These are phyloP conservation scores for Natrix natrix DNA, from an alignment of 2,797 vertebrate genomes.

Conservation along the genomic window DNA sequence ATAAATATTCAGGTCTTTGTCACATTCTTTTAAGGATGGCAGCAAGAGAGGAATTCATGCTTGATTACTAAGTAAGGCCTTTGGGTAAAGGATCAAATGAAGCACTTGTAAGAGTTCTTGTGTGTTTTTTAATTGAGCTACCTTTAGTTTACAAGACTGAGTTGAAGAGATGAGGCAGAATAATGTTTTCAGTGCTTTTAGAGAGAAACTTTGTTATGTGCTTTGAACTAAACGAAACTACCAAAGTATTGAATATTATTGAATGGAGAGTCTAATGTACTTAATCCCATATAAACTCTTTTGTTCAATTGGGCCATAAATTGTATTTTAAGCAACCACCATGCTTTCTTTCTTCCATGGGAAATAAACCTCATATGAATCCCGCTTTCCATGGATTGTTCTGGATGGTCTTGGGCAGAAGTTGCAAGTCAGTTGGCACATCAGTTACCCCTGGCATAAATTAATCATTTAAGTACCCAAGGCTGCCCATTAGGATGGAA, in stretches of 20 bases:
- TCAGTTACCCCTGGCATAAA: too few relatives aligned
- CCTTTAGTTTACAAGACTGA: not conserved
- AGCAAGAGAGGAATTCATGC: not conserved
- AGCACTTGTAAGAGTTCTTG: not conserved
- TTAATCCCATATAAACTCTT: not conserved
- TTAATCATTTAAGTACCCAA: not conserved
- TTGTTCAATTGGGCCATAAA: not conserved
- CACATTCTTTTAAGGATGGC: not conserved
- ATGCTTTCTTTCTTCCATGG: not conserved
- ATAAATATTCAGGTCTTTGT: not conserved
- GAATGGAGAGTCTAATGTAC: not conserved
- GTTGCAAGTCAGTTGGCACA: not conserved
- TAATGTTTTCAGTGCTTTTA: not conserved
- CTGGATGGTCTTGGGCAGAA: not conserved
- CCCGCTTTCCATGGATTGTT: not conserved
- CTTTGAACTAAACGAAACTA: not conserved
- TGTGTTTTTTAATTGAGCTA: not conserved
- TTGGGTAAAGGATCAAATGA: not conserved
- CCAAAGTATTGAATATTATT: not conserved
- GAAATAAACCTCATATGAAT: not conserved
- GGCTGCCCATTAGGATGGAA: not conserved
- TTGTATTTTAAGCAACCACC: not conserved
- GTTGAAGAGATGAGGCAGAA: not conserved
- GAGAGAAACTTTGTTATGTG: not conserved
- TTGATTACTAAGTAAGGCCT: not conserved